phyloP scores from a whole-genome alignment of 1,140 invertebrate species.

The Penaeus chinensis region DNA sequence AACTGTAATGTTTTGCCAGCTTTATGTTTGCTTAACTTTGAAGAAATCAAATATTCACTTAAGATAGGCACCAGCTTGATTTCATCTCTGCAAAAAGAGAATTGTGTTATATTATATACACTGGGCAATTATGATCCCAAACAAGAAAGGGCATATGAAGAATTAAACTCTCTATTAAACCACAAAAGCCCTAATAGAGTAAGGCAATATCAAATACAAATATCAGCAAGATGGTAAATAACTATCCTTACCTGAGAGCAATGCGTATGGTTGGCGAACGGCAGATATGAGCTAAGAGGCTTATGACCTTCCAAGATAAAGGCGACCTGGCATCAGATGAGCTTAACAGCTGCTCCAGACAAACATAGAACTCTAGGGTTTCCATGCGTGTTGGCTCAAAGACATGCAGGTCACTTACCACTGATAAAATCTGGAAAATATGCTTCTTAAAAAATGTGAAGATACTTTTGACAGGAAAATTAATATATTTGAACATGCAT shows the following conservation, averaged over 20 bases:
- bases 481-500: too few species aligned
- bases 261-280: constrained; percentile 35
- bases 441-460: too few species aligned
- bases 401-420: constrained; percentile 48
- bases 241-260: constrained; percentile 52
- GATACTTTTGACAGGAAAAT: too few species aligned
- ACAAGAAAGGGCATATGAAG: too few species aligned
- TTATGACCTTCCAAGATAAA: constrained; percentile 57
- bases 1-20: constrained; percentile 50
- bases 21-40: constrained; percentile 53
- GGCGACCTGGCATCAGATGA: constrained; percentile 30
- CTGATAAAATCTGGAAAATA: constrained; percentile 51
- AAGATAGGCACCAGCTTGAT: constrained; percentile 60
- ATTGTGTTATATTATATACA: neutral
- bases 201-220: neutral
- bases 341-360: constrained; percentile 56
- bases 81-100: constrained; percentile 53
- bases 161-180: too few species aligned
- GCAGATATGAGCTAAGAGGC: constrained; percentile 54
- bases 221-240: neutral
- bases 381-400: constrained; percentile 58
- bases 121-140: too few species aligned
- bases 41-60: constrained; percentile 38
- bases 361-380: constrained; percentile 61
- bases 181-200: too few species aligned